phyloP scores from a whole-genome alignment of 2,888 invertebrate species.

The Rhagium mordax region DNA sequence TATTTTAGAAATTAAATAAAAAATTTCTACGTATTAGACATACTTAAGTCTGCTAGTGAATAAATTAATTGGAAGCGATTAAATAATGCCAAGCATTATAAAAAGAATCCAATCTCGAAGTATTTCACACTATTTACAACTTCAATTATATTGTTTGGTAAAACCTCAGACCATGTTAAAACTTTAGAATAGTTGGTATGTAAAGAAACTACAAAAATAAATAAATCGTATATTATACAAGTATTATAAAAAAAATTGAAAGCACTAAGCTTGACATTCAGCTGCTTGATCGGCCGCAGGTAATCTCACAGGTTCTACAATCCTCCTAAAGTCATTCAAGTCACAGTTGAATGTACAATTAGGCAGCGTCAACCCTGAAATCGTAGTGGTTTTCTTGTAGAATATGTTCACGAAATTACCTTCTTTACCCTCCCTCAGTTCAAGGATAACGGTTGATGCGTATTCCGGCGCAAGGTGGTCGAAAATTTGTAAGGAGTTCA shows the following conservation, averaged over 20 bases:
- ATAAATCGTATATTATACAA: background rate
- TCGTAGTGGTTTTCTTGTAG: conserved; percentile 77
- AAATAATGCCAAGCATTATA: too few species aligned
- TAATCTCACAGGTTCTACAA: conserved; percentile 74
- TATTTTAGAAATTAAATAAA: too few species aligned
- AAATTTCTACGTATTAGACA: too few species aligned
- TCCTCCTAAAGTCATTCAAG: conserved; percentile 71
- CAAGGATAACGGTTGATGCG: conserved; percentile 79
- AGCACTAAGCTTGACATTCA: too few species aligned
- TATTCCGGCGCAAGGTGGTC: conserved; percentile 80
- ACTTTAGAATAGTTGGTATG: too few species aligned
- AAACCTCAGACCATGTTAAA: too few species aligned
- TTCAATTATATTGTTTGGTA: too few species aligned
- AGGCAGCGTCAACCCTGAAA: conserved; percentile 70
- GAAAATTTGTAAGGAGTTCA: conserved; percentile 81
- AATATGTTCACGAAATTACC: conserved; percentile 66
- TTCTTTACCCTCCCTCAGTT: conserved; percentile 71
- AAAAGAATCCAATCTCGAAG: too few species aligned
- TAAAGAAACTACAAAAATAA: background rate
- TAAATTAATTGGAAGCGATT: too few species aligned
- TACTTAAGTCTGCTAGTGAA: too few species aligned
- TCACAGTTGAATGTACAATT: conserved; percentile 79
- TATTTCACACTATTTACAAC: too few species aligned
- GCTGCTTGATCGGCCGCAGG: too few species aligned
- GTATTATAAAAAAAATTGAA: background rate